These are phyloP conservation scores for Neosilurus mollespiculum DNA, from an alignment of 2,797 vertebrate species.

Conservation along the genomic window DNA sequence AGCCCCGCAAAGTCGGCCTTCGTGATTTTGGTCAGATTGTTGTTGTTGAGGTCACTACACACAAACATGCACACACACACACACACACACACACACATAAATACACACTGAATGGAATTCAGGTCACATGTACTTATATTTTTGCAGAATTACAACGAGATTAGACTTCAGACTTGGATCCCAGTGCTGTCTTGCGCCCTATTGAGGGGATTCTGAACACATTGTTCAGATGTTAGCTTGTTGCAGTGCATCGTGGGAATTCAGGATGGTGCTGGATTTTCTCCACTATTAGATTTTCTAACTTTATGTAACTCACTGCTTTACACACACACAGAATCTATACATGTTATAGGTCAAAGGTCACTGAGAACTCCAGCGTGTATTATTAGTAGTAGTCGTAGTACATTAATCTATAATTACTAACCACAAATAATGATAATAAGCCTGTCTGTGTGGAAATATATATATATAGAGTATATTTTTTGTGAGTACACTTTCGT, in stretches of 20 bases:
- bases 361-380: not conserved
- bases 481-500: not conserved
- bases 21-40: constrained; percentile 96
- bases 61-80: constrained; percentile 15
- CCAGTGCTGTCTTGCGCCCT: not conserved
- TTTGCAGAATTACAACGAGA: constrained; percentile 8
- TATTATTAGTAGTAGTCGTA: not conserved
- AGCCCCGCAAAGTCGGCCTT: constrained; percentile 95
- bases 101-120: not conserved
- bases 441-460: not conserved
- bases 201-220: not conserved
- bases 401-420: not conserved
- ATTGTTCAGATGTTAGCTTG: not conserved
- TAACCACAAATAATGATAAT: not conserved
- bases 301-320: not conserved
- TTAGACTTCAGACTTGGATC: not conserved
- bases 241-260: constrained; percentile 6
- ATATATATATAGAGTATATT: not conserved
- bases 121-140: not conserved
- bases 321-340: not conserved
- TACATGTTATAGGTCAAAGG: not conserved
- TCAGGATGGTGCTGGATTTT: not conserved
- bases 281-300: not conserved
- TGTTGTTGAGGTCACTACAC: constrained; percentile 92
- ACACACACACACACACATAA: constrained; percentile 27